Evolutionary conservation across 2,113 vertebrate species (phyloP), one percentile per base, ranked within the genome.

Genomic region (Mugil cephalus): DNA sequence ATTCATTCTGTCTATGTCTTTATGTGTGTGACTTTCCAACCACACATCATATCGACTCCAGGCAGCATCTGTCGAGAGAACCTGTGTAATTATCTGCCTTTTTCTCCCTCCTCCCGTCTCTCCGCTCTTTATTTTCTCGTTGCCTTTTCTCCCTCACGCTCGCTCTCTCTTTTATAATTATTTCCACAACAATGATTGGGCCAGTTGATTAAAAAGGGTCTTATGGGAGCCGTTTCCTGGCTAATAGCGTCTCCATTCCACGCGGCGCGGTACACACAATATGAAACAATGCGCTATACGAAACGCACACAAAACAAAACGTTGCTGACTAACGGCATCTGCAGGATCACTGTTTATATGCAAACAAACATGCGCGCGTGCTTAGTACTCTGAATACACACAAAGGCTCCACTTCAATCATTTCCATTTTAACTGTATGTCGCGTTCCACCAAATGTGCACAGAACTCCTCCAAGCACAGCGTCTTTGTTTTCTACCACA

Each of bases 121-220:
- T 82, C 1, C 56, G 15, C 47, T 69, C 50, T 71, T 79, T 64
- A 52, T 67, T 72, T 82, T 73, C 50, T 74, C 61, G 21, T 13
- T 77, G 42, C 43, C 2, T 47, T 65, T 14, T 69, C 35, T 62
- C 34, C 14, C 50, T 21, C 43, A 3, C 34, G 54, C 19, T 7
- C 39, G 10, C 70, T 42, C 39, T 36, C 55, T 69, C 56, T 68
- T 77, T 87, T 83, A 80, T 83, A 86, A 88, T 88, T 84, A 91
- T 86, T 88, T 87, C 81, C 84, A 80, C 82, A 84, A 88, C 87
- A 88, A 82, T 83, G 79, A 91, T 91, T 75, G 69, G 80, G 61
- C 74, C 60, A 71, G 82, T 87, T 89, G 89, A 91, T 89, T 89
- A 89, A 89, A 89, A 91, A 82, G 10, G 61, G 83, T 84, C 84